Evolutionary conservation across 2,888 invertebrate species (phyloP).

Genomic region (Heliothis peltigera): DNA sequence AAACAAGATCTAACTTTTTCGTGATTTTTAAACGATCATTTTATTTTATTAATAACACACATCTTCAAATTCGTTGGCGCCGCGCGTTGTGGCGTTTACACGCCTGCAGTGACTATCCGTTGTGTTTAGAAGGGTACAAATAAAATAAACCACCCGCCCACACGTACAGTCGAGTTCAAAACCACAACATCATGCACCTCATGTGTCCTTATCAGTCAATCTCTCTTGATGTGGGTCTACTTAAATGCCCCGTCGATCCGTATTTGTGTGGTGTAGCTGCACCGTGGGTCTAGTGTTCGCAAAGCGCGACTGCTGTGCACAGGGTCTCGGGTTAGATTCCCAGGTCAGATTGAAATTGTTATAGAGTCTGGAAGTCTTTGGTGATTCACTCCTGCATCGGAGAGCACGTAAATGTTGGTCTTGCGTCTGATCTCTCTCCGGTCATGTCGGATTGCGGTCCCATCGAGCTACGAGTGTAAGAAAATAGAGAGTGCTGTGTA

Average conservation of each 20-base stretch:
- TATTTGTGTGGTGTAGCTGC: conserved; percentile 14
- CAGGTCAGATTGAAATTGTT: too few species aligned
- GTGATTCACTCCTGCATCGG: too few species aligned
- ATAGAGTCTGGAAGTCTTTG: too few species aligned
- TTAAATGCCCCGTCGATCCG: conserved; percentile 39
- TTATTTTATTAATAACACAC: conserved; percentile 7
- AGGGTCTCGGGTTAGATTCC: too few species aligned
- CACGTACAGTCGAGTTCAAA: conserved; percentile 71
- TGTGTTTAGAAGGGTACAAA: conserved; percentile 70
- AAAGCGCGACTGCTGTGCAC: too few species aligned
- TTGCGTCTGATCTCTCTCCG: too few species aligned
- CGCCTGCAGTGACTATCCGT: conserved; percentile 54
- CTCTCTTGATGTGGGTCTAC: conserved; percentile 52
- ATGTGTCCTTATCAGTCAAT: conserved; percentile 61
- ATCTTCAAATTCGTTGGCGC: conserved; percentile 22
- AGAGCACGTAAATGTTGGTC: too few species aligned
- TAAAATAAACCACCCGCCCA: conserved; percentile 76
- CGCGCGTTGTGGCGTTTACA: conserved; percentile 43
- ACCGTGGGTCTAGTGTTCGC: too few species aligned
- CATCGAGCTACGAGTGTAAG: too few species aligned
- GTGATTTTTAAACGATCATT: not conserved
- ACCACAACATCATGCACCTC: conserved; percentile 71
- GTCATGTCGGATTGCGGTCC: too few species aligned
- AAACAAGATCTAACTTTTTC: too few species aligned
- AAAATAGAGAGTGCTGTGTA: too few species aligned